Conservation (phyloP, 2,797 vertebrate species). For the Takifugu ocellatus region DNA sequence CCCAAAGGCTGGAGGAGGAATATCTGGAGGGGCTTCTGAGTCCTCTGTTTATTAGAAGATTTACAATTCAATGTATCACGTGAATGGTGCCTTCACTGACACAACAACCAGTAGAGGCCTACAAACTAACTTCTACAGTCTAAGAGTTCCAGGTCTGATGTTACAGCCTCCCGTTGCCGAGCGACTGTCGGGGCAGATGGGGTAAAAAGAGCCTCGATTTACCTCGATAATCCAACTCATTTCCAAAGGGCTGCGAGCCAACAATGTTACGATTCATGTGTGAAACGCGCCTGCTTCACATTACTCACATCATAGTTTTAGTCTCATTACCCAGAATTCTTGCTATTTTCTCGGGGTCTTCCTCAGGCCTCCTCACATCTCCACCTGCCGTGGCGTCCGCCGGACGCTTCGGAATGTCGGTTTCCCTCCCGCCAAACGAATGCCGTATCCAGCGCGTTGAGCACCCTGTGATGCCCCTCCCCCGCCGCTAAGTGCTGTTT, state of each 20-base stretch:
- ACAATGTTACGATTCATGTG: slow-evolving; percentile 57
- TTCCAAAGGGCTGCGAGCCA: slow-evolving; percentile 54
- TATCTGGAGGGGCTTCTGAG: not conserved
- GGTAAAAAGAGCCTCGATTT: slow-evolving; percentile 54
- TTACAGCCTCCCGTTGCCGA: slow-evolving; percentile 67
- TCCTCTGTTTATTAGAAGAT: slow-evolving; percentile 10
- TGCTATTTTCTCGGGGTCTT: too few species aligned
- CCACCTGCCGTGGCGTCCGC: too few species aligned
- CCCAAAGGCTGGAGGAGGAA: too few species aligned
- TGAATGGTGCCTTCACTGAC: slow-evolving; percentile 52
- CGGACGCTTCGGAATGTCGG: too few species aligned
- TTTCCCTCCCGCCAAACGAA: not conserved
- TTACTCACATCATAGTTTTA: too few species aligned
- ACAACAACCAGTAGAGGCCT: slow-evolving; percentile 55
- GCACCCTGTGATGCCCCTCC: not conserved
- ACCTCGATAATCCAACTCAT: slow-evolving; percentile 60
- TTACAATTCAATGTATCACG: slow-evolving; percentile 41
- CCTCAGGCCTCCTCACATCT: too few species aligned
- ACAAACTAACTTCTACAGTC: slow-evolving; percentile 58
- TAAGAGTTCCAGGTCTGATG: slow-evolving; percentile 67
- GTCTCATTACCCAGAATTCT: too few species aligned
- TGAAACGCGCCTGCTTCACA: slow-evolving; percentile 20
- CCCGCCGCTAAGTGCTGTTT: slow-evolving; percentile 30
- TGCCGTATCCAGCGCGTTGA: not conserved
- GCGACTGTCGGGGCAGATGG: slow-evolving; percentile 65